Base-by-base conservation (phyloP, 92 coral and sea anemone genomes). In the Epizoanthus rinbou region DNA sequence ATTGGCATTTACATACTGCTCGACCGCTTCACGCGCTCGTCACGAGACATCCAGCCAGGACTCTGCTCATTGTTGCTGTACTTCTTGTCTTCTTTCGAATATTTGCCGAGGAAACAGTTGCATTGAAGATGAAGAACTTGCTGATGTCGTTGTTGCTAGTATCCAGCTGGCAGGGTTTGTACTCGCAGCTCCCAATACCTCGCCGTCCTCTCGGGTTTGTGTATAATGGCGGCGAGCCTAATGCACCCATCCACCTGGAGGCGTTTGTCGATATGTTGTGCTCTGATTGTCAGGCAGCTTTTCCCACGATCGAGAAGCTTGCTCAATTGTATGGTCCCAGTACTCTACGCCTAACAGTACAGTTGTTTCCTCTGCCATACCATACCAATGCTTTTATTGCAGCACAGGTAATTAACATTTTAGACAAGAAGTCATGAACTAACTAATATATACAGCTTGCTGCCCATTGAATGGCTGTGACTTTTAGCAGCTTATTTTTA, bases 381-480 rank as follows among this genome's bases (percentile, higher is more conserved):
- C 97, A 93, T 73, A 93, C 92, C 5, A 93, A 93, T 68, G 92
- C 97, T 35, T 93, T 93, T 56, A 33, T 91, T 14, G 94, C 97
- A 4, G 97, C 94, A 5, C 92, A 93, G 92, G 97, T 91, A 58
- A 45, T 50, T 79, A 6, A 37, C 43, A 37, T 37, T 37, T 37
- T 37, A 37, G 43, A 37, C 43, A 37, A 37, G 31, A 28, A 28
- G 31, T n/a, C n/a, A n/a, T n/a, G n/a, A n/a, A n/a, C n/a, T n/a
- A n/a, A n/a, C n/a, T n/a, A n/a, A n/a, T n/a, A n/a, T n/a, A n/a
- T n/a, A n/a, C n/a, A n/a, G n/a, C n/a, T n/a, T n/a, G n/a, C n/a
- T n/a, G n/a, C n/a, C n/a, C n/a, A n/a, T n/a, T n/a, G n/a, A n/a
- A n/a, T n/a, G 31, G 2, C 31, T 28, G 31, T 28, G 31, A 28